Conservation (phyloP, 2,888 invertebrate genomes). For the Ypsolopha scabrella region DNA sequence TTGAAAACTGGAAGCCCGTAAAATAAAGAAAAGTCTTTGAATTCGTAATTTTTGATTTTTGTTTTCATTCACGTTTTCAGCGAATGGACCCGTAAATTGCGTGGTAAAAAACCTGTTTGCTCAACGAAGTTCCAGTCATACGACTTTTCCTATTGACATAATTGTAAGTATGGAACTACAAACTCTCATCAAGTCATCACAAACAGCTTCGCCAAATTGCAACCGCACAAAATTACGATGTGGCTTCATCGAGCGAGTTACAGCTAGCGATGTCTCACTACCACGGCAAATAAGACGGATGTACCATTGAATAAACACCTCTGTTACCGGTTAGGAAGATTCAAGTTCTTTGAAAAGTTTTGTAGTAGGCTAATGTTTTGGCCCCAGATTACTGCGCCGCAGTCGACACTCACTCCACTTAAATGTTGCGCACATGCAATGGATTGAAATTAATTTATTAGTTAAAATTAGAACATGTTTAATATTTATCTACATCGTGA, state of each 20-base stretch:
- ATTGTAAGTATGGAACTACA: no score
- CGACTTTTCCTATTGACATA: no score
- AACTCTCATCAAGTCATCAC: conserved; percentile 6
- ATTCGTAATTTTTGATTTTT: background rate
- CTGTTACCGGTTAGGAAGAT: no score
- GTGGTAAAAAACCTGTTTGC: no score
- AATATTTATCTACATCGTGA: background rate
- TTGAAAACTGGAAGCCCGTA: no score
- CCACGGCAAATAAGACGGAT: no score
- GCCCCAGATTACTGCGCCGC: conserved; percentile 10
- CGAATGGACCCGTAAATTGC: no score
- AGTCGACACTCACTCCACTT: conserved; percentile 3
- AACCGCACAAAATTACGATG: conserved; percentile 12
- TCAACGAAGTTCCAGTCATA: no score
- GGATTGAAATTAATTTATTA: background rate
- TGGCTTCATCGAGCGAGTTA: conserved; percentile 6
- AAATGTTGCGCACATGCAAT: background rate
- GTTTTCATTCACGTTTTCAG: no score
- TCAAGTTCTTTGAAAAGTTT: no score
- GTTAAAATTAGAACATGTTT: background rate
- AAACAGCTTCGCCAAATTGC: conserved; percentile 11
- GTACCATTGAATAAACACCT: no score
- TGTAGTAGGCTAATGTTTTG: conserved; percentile 6
- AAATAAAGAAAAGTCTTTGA: no score
- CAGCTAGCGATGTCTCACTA: background rate